Percentiles rank a stretch among this genome's conserved stretches.
phyloP scores from a whole-genome alignment of 2,888 invertebrate genomes.

The Agrochola lychnidis region DNA sequence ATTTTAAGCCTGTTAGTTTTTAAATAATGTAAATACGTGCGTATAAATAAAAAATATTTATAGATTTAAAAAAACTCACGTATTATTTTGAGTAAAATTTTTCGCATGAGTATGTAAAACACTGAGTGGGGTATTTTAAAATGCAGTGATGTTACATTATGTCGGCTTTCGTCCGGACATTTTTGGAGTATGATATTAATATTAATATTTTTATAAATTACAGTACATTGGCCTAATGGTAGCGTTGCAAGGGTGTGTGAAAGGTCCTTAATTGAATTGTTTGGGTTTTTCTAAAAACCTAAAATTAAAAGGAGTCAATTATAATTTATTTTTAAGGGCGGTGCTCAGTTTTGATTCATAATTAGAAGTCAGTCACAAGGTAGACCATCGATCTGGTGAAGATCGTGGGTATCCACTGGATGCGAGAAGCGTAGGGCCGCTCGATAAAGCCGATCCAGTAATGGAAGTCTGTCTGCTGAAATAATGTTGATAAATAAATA shows the following conservation, averaged over 20 bases:
- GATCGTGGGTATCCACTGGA: neutral
- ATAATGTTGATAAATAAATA: neutral
- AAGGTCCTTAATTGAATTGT: neutral
- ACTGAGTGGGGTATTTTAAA: conserved; percentile 33
- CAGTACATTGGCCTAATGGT: conserved; percentile 9
- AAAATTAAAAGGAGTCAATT: neutral
- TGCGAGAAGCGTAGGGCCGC: too few species aligned
- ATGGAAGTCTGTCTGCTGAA: neutral
- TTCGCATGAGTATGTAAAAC: neutral
- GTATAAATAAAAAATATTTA: too few species aligned
- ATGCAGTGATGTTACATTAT: conserved; percentile 28
- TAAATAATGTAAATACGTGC: too few species aligned
- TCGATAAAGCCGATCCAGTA: neutral
- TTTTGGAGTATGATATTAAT: conserved; percentile 38
- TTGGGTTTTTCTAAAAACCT: neutral
- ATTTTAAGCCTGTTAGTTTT: too few species aligned
- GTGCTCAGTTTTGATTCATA: neutral
- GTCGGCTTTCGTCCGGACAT: neutral
- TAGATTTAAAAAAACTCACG: too few species aligned
- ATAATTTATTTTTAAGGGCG: neutral
- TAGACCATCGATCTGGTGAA: neutral
- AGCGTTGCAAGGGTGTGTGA: neutral
- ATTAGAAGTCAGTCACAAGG: neutral
- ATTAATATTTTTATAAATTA: conserved; percentile 36
- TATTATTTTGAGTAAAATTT: neutral